These are phyloP conservation scores for Epinephelus cyanopodus DNA, from an alignment of 2,113 vertebrate genomes.

Conservation along the genomic window DNA sequence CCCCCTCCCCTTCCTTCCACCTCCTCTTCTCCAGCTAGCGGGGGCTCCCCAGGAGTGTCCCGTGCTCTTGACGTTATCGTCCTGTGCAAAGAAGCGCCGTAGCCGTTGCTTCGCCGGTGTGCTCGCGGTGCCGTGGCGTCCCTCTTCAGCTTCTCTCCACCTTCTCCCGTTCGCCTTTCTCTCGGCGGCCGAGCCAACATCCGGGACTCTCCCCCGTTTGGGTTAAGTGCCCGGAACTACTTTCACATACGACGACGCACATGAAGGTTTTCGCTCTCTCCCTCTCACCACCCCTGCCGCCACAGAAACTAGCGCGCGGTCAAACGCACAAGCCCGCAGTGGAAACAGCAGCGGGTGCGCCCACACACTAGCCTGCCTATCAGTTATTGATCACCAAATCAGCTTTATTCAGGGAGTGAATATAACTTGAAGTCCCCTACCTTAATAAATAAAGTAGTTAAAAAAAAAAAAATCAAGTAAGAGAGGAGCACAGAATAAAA, in stretches of 20 bases:
- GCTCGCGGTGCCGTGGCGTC: constrained; percentile 80
- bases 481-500: not conserved
- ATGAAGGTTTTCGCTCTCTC: constrained; percentile 35
- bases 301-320: constrained; percentile 83
- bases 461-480: not conserved
- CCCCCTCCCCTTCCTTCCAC: constrained; percentile 72
- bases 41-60: constrained; percentile 68
- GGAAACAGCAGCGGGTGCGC: not conserved
- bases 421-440: not conserved
- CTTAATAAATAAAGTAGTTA: not conserved
- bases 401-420: not conserved
- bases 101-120: constrained; percentile 78
- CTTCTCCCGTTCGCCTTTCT: constrained; percentile 86
- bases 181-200: constrained; percentile 85
- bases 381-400: not conserved
- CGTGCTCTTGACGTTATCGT: constrained; percentile 69
- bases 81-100: constrained; percentile 73
- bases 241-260: constrained; percentile 79
- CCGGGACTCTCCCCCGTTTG: constrained; percentile 81
- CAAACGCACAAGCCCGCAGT: constrained; percentile 40
- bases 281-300: constrained; percentile 71
- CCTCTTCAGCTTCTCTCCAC: constrained; percentile 82
- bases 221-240: constrained; percentile 85
- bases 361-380: not conserved
- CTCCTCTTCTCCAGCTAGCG: constrained; percentile 66